A percentile compares a stretch with the other conserved stretches of the same genome.
These are phyloP conservation scores for Electrophaes corylata DNA, from an alignment of 2,888 invertebrate genomes.

Conservation along the genomic window DNA sequence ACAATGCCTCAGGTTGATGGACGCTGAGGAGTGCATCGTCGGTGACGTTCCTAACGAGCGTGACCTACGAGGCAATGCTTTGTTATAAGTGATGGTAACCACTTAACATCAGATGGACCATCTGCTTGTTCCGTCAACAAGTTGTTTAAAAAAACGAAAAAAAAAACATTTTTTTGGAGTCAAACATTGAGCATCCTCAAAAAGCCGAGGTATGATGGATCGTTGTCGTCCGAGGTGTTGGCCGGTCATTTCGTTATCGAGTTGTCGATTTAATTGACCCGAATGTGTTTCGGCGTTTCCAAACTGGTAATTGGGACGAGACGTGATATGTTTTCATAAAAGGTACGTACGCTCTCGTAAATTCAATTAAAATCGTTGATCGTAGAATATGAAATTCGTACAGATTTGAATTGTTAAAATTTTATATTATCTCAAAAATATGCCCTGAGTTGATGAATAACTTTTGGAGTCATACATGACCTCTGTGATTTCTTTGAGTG, in stretches of 20 bases:
- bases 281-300: conserved; percentile 58
- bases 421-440: too few species aligned
- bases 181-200: conserved; percentile 57
- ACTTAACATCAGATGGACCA: too few species aligned
- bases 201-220: conserved; percentile 67
- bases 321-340: conserved; percentile 6
- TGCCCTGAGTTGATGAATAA: too few species aligned
- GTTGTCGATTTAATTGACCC: conserved; percentile 66
- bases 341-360: not conserved
- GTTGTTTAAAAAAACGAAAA: too few species aligned
- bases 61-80: too few species aligned
- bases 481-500: too few species aligned
- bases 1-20: too few species aligned
- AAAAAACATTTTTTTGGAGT: not conserved
- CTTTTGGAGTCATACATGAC: too few species aligned
- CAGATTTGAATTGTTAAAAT: not conserved
- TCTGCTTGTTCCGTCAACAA: too few species aligned
- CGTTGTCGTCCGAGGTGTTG: conserved; percentile 65
- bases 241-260: conserved; percentile 64
- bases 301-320: conserved; percentile 34
- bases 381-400: not conserved
- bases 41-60: too few species aligned
- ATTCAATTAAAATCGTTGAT: not conserved
- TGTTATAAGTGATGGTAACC: too few species aligned
- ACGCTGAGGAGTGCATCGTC: too few species aligned